Percentiles rank a stretch among this genome's conserved stretches.
These are phyloP conservation scores for Wasmannia auropunctata DNA, from an alignment of 1,140 invertebrate species.

Conservation along the genomic window DNA sequence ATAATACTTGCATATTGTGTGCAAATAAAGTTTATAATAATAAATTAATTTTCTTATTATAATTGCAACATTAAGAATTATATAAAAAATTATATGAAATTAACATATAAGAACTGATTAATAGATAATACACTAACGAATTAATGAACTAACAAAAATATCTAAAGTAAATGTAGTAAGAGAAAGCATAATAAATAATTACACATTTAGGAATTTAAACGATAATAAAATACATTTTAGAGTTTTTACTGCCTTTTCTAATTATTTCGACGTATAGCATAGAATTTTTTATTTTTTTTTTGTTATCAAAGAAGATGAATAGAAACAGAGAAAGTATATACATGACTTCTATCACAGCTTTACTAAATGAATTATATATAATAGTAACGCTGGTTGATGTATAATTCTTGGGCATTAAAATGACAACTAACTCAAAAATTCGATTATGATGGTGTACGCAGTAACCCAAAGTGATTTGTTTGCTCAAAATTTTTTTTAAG, in stretches of 20 bases:
- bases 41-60: background rate
- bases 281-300: background rate
- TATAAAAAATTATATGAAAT: background rate
- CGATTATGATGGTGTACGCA: constrained; percentile 24
- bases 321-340: background rate
- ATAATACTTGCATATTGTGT: background rate
- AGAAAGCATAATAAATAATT: no score
- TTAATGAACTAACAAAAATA: no score
- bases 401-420: background rate
- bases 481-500: background rate
- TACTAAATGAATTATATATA: background rate
- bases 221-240: no score
- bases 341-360: background rate
- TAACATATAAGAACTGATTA: no score
- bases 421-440: constrained; percentile 39
- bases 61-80: no score
- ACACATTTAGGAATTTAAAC: no score
- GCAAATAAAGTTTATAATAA: background rate
- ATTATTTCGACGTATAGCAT: background rate
- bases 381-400: background rate
- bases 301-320: no score
- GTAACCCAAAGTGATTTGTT: background rate
- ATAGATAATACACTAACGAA: background rate
- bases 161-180: no score
- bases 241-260: background rate